Base-by-base conservation (phyloP, 2,113 vertebrate species). In the Odobenus rosmarus region DNA sequence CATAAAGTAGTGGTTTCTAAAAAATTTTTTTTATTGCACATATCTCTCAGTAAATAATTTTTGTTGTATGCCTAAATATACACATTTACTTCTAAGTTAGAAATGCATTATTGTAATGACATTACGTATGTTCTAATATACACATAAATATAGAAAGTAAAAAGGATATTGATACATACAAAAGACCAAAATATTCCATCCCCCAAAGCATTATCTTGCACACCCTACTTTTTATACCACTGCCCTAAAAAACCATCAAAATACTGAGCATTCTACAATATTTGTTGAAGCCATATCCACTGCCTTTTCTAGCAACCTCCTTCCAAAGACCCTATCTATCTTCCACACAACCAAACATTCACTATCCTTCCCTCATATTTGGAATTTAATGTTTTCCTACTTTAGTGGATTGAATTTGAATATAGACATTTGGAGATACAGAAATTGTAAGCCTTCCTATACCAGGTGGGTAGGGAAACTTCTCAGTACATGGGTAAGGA, bases 361-460 rank as follows among this genome's bases (percentile, higher is more conserved):
- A 59, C 51, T 5, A 31, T 26, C 31, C 28, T 69, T 92, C 36
- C 46, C 55, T 81, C 46, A 61, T n/a, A 19, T 74, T 61, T 93
- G 51, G 42, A 89, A 76, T 81, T 90, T 87, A 61, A 92, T 87
- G 93, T 83, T 71, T 69, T 84, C 15, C 77, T 57, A 64, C 46
- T 55, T 94, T 96, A 91, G 42, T 61, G 16, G 46, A 49, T 71
- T 79, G 61, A 69, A 72, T 71, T 53, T 82, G 49, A 91, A 87
- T 59, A 80, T 7, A 76, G 74, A 86, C n/a, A 55, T 90, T 89
- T 90, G 31, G 62, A 46, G 51, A 93, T 55, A 42, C n/a, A 81
- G 80, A 76, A 87, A 55, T 55, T 71, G 24, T 83, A 82, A 93
- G 46, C 13, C 33, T 91, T 91, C 53, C 53, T 57, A 28, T 12